Percentiles rank a stretch among this genome's conserved stretches.
phyloP scores from a whole-genome alignment of 2,113 vertebrate species.

The Labeo catla region DNA sequence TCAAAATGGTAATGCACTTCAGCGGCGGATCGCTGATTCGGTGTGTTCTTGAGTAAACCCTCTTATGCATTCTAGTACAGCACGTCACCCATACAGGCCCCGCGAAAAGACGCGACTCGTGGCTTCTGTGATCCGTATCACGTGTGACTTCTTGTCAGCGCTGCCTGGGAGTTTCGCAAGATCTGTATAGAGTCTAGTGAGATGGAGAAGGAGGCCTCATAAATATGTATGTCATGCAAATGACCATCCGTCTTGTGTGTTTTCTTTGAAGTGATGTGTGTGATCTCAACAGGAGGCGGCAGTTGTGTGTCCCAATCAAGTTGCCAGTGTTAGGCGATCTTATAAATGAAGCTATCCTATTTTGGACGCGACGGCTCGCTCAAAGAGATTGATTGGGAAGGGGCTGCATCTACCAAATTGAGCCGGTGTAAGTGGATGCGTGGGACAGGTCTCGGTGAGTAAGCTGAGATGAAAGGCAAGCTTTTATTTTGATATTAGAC shows the following conservation, averaged over 20 bases:
- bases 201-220: constrained; percentile 34
- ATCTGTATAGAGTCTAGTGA: constrained; percentile 34
- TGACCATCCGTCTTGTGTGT: constrained; percentile 29
- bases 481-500: constrained; percentile 33
- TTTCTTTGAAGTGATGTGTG: constrained; percentile 50
- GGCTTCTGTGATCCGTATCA: constrained; percentile 4
- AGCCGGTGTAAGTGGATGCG: not conserved
- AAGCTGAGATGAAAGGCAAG: constrained; percentile 16
- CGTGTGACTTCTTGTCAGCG: not conserved
- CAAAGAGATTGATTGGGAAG: constrained; percentile 9
- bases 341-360: constrained; percentile 44
- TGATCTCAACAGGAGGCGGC: constrained; percentile 35
- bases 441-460: constrained; percentile 21
- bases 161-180: not conserved
- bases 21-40: constrained; percentile 7
- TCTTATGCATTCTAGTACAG: constrained; percentile 15
- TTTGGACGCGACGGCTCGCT: not conserved
- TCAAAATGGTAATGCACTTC: constrained; percentile 43
- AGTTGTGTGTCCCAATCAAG: constrained; percentile 15
- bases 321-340: constrained; percentile 20
- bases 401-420: constrained; percentile 1
- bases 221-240: constrained; percentile 54
- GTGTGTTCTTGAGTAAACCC: constrained; percentile 3
- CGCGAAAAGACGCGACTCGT: not conserved
- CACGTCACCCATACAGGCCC: not conserved